Evolutionary conservation across 2,113 vertebrate species (phyloP).

Genomic region (Saiga tatarica): DNA sequence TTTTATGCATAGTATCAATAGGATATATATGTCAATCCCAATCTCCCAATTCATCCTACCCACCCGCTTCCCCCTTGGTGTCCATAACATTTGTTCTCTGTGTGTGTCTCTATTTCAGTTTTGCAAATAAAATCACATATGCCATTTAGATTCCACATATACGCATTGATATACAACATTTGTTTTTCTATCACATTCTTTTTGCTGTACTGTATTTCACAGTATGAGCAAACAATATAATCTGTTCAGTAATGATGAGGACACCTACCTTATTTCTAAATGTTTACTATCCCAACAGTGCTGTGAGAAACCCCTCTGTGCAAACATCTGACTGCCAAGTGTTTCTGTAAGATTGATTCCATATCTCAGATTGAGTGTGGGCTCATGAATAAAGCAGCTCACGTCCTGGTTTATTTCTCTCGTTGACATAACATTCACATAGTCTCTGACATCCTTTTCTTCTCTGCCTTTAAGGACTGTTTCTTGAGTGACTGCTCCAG

Average conservation of each 20-base stretch:
- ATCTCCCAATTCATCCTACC: background rate
- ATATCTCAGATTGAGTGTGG: background rate
- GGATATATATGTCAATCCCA: background rate
- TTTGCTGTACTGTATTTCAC: background rate
- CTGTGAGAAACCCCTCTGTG: background rate
- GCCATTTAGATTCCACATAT: background rate
- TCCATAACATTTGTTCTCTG: background rate
- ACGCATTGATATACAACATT: background rate
- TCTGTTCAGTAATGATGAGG: background rate
- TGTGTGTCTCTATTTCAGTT: background rate
- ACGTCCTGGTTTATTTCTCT: background rate
- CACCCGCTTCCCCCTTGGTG: background rate
- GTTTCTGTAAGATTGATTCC: background rate
- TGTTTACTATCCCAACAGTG: background rate
- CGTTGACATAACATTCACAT: background rate
- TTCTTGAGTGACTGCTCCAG: background rate
- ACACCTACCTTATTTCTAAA: background rate
- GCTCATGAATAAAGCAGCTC: background rate
- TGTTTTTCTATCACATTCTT: background rate
- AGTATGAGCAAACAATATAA: background rate
- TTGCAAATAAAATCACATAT: background rate
- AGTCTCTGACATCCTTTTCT: background rate
- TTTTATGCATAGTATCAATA: background rate
- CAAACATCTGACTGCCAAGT: background rate
- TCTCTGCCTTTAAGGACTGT: background rate